phyloP scores from a whole-genome alignment of 2,797 vertebrate species.

The Anguilla megastoma region DNA sequence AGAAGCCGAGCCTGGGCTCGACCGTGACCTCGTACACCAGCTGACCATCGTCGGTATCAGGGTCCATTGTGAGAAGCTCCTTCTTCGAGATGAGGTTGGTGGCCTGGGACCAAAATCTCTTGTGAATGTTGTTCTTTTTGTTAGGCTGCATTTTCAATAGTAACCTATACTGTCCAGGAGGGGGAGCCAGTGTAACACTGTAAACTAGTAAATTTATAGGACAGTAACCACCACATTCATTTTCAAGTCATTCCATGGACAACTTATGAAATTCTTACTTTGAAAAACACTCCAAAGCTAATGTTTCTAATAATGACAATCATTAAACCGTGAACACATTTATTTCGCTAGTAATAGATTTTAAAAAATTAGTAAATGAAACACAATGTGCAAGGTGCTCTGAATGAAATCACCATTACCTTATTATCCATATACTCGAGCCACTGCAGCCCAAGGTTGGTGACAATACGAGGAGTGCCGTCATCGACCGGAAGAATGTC shows the following conservation, averaged over 20 bases:
- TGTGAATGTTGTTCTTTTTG: neutral
- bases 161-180: slow-evolving; percentile 33
- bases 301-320: neutral
- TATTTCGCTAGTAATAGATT: neutral
- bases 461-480: slow-evolving; percentile 87
- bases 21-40: slow-evolving; percentile 86
- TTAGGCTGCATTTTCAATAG: neutral
- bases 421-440: slow-evolving; percentile 88
- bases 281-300: neutral
- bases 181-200: slow-evolving; percentile 40
- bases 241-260: neutral
- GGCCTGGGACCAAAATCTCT: slow-evolving; percentile 69
- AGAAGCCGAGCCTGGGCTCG: slow-evolving; percentile 78
- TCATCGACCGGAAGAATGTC: slow-evolving; percentile 89
- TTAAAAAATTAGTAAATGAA: neutral
- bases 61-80: slow-evolving; percentile 89
- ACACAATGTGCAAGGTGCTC: neutral
- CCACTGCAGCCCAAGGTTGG: slow-evolving; percentile 95
- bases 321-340: neutral
- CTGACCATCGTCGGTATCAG: slow-evolving; percentile 87
- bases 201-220: neutral
- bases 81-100: slow-evolving; percentile 93
- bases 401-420: slow-evolving; percentile 63
- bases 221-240: neutral
- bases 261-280: neutral